phyloP scores from a whole-genome alignment of 2,888 invertebrate species.

The Synanthedon vespiformis region DNA sequence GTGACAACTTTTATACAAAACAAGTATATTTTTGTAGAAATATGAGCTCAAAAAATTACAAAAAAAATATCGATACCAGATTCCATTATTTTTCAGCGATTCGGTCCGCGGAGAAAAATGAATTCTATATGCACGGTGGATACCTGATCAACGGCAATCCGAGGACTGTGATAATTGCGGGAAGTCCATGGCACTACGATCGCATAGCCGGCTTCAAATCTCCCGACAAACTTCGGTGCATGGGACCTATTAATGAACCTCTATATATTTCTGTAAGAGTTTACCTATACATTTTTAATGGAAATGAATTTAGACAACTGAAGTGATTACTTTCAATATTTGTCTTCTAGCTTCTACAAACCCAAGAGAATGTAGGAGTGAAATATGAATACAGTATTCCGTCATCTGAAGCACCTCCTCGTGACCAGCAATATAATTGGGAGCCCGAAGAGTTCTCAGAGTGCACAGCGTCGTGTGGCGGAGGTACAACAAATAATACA shows the following conservation, averaged over 20 bases:
- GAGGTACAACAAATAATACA: slow-evolving; percentile 64
- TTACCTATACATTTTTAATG: neutral
- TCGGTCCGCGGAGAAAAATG: slow-evolving; percentile 79
- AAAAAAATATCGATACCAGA: neutral
- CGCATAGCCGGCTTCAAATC: slow-evolving; percentile 84
- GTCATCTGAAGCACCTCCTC: slow-evolving; percentile 73
- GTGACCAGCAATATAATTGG: slow-evolving; percentile 87
- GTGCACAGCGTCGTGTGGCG: slow-evolving; percentile 91
- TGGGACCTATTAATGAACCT: slow-evolving; percentile 92
- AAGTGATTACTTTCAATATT: neutral
- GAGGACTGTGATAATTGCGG: slow-evolving; percentile 81
- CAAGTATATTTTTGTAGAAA: too few species aligned
- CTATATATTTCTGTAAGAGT: slow-evolving; percentile 81
- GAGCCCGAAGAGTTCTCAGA: slow-evolving; percentile 77
- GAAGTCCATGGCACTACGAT: slow-evolving; percentile 89
- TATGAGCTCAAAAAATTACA: too few species aligned
- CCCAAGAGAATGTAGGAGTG: slow-evolving; percentile 84
- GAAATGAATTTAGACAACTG: neutral
- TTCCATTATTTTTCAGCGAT: slow-evolving; percentile 76
- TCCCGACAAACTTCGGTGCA: slow-evolving; percentile 84
- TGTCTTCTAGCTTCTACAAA: slow-evolving; percentile 77
- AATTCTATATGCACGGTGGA: slow-evolving; percentile 94
- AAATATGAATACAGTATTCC: slow-evolving; percentile 93
- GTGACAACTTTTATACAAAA: too few species aligned
- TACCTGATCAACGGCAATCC: slow-evolving; percentile 92